These are phyloP conservation scores for Notiomystis cincta DNA, from an alignment of 2,113 vertebrate genomes.

Conservation along the genomic window DNA sequence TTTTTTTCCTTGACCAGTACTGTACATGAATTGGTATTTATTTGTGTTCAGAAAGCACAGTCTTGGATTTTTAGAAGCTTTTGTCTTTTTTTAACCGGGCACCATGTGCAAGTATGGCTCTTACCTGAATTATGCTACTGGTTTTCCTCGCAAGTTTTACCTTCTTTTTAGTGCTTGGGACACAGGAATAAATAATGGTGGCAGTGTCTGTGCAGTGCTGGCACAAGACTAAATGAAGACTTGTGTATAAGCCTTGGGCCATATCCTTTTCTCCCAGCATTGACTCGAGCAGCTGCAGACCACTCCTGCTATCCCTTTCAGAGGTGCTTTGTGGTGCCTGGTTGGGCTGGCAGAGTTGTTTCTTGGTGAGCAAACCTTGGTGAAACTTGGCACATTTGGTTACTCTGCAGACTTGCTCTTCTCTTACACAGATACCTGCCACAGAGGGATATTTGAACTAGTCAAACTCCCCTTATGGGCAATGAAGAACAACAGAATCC, in stretches of 20 bases:
- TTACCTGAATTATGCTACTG: neutral
- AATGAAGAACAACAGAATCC: neutral
- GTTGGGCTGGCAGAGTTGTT: neutral
- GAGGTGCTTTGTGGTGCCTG: neutral
- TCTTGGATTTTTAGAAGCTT: neutral
- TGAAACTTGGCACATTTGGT: neutral
- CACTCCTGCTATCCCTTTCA: neutral
- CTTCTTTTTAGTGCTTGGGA: neutral
- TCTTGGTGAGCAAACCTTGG: neutral
- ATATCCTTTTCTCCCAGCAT: neutral
- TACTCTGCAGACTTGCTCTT: neutral
- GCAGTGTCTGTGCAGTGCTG: neutral
- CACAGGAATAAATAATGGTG: neutral
- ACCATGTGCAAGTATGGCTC: neutral
- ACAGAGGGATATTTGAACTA: neutral
- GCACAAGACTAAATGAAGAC: neutral
- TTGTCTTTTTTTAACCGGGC: neutral
- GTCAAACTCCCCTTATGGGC: neutral
- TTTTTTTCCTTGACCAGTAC: slow-evolving; percentile 15
- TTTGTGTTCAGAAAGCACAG: neutral
- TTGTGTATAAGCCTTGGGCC: neutral
- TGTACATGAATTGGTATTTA: neutral
- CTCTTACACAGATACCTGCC: neutral
- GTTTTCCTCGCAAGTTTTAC: neutral
- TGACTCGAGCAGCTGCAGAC: neutral